phyloP scores from a whole-genome alignment of 2,797 vertebrate genomes.

The Choloepus didactylus region DNA sequence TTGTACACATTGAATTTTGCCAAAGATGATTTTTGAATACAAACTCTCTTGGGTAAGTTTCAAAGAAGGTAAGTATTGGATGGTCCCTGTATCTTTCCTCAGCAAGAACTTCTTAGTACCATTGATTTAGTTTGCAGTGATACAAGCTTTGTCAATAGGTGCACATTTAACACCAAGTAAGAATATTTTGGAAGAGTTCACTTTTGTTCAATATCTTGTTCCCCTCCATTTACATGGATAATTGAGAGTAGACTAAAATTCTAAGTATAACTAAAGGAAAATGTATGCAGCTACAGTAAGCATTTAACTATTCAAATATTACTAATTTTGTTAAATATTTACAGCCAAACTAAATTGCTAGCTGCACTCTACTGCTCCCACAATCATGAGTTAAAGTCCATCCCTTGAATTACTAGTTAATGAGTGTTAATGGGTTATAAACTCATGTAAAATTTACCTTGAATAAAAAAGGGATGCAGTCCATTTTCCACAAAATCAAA shows the following conservation, averaged over 20 bases:
- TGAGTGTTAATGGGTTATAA: neutral
- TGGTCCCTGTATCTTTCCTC: neutral
- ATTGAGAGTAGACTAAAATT: conserved; percentile 16
- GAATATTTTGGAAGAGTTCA: neutral
- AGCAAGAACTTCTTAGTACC: neutral
- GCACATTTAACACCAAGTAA: conserved; percentile 52
- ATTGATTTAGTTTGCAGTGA: neutral
- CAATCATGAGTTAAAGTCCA: neutral
- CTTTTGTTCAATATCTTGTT: conserved; percentile 6
- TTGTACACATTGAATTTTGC: conserved; percentile 5
- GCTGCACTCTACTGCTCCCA: neutral
- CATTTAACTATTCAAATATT: neutral
- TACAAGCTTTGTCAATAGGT: neutral
- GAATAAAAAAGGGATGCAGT: neutral
- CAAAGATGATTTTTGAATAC: conserved; percentile 9
- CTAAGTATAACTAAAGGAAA: neutral
- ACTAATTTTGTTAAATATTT: conserved; percentile 23
- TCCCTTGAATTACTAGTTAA: neutral
- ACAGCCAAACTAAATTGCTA: neutral
- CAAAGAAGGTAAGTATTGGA: neutral
- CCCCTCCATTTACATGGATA: neutral
- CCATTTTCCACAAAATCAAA: neutral
- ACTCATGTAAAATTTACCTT: neutral
- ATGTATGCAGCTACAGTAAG: neutral
- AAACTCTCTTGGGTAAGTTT: neutral